Evolutionary conservation across 92 coral and sea anemone species (phyloP).

Genomic region (Galaxea fascicularis): DNA sequence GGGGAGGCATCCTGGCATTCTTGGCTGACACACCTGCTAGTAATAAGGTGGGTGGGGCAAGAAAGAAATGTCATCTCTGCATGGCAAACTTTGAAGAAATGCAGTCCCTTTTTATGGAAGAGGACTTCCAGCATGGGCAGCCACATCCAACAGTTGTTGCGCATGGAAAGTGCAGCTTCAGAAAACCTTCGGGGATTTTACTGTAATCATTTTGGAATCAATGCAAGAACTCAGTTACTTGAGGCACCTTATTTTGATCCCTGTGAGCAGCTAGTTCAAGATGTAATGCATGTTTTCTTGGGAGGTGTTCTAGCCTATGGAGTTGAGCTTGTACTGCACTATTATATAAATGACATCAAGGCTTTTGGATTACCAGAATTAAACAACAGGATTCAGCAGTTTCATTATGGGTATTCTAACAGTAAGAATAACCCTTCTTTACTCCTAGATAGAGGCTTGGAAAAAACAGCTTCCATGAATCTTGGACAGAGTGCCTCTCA

Average conservation of each 20-base stretch:
- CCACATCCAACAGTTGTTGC: conserved; percentile 32
- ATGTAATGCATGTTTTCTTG: conserved; percentile 65
- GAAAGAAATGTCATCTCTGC: conserved; percentile 55
- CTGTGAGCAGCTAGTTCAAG: conserved; percentile 58
- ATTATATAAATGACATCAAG: conserved; percentile 29
- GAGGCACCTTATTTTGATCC: conserved; percentile 66
- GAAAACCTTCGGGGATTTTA: conserved; percentile 35
- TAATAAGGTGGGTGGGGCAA: conserved; percentile 58
- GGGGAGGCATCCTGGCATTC: conserved; percentile 48
- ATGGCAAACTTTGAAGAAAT: conserved; percentile 57
- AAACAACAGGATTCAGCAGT: conserved; percentile 46
- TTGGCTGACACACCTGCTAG: conserved; percentile 78
- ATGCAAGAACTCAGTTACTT: conserved; percentile 37
- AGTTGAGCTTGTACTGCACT: conserved; percentile 39
- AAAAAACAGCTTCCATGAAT: conserved; percentile 39
- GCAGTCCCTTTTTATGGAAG: conserved; percentile 51
- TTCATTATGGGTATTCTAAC: conserved; percentile 57
- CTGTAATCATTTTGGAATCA: conserved; percentile 62
- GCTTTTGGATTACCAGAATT: conserved; percentile 19
- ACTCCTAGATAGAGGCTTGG: conserved; percentile 41
- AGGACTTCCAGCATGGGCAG: conserved; percentile 39
- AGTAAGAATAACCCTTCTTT: conserved; percentile 47
- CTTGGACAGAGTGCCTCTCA: conserved; percentile 62
- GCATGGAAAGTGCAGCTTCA: conserved; percentile 40
- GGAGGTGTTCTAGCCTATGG: conserved; percentile 61